Conservation (phyloP, 2,888 invertebrate genomes). For the Dione vanillae region DNA sequence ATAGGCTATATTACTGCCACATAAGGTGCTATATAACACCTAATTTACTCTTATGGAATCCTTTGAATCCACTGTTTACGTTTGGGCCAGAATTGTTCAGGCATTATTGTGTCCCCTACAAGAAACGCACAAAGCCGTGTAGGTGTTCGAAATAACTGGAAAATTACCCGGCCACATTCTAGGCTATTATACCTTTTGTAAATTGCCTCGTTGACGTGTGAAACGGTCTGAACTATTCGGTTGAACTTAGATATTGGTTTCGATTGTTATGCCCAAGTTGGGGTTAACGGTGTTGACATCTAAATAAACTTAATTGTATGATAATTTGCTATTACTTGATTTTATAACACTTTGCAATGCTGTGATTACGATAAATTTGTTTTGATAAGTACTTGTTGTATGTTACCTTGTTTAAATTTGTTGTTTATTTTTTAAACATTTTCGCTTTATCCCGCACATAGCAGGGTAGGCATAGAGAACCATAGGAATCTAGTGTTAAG, state of each 20-base stretch:
- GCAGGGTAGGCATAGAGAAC: too few relatives aligned
- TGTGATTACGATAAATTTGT: too few relatives aligned
- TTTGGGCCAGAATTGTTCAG: slow-evolving; percentile 49
- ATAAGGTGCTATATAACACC: slow-evolving; percentile 35
- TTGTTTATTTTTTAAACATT: too few relatives aligned
- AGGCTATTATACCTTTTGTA: slow-evolving; percentile 45
- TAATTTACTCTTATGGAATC: slow-evolving; percentile 39
- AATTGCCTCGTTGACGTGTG: slow-evolving; percentile 38
- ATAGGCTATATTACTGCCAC: slow-evolving; percentile 32
- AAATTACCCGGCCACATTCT: slow-evolving; percentile 46
- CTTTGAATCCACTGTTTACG: slow-evolving; percentile 43
- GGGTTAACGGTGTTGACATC: slow-evolving; percentile 13
- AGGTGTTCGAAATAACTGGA: slow-evolving; percentile 47
- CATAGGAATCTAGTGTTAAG: too few relatives aligned
- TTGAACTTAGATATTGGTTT: slow-evolving; percentile 32
- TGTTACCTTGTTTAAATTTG: too few relatives aligned
- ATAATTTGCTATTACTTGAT: background rate
- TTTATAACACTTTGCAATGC: background rate
- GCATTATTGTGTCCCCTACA: slow-evolving; percentile 49
- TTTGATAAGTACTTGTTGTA: too few relatives aligned
- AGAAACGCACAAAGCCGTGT: slow-evolving; percentile 48
- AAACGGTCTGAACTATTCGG: slow-evolving; percentile 36
- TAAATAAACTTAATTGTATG: slow-evolving; percentile 13
- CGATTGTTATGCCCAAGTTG: slow-evolving; percentile 35
- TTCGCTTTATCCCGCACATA: too few relatives aligned